phyloP scores from a whole-genome alignment of 2,113 vertebrate genomes.

The Ictidomys tridecemlineatus region DNA sequence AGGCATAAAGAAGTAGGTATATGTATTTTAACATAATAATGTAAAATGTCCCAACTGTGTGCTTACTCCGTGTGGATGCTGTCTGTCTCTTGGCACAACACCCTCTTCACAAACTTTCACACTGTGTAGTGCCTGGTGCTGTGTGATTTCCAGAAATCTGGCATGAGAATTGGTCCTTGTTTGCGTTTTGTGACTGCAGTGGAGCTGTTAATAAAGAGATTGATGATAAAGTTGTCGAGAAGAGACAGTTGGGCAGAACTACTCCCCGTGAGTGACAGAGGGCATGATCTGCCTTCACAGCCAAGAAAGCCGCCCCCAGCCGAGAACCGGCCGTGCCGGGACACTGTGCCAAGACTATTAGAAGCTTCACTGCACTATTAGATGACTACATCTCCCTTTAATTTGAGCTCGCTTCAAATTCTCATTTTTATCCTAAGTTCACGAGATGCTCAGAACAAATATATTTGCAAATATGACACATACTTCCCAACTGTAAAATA shows the following conservation, averaged over 20 bases:
- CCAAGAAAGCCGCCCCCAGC: conserved; percentile 90
- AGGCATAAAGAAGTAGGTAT: conserved; percentile 14
- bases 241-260: conserved; percentile 98
- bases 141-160: conserved; percentile 86
- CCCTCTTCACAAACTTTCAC: conserved; percentile 72
- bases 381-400: conserved; percentile 49
- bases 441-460: background rate
- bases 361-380: background rate
- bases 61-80: conserved; percentile 54
- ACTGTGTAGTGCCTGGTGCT: conserved; percentile 77
- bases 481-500: background rate
- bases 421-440: background rate
- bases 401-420: background rate
- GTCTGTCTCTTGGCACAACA: conserved; percentile 68
- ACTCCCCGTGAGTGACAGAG: conserved; percentile 97
- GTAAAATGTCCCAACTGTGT: conserved; percentile 54
- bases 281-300: conserved; percentile 93
- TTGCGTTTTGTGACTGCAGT: conserved; percentile 90
- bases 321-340: conserved; percentile 86
- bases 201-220: conserved; percentile 99
- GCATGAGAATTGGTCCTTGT: conserved; percentile 85
- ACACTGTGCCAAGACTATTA: conserved; percentile 90
- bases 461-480: rapidly evolving
- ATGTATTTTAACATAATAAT: conserved; percentile 65
- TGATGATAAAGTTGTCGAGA: conserved; percentile 96